Percentiles rank a stretch among this genome's conserved stretches.
These are phyloP conservation scores for Bungarus multicinctus DNA, from an alignment of 2,113 vertebrate species.

Conservation along the genomic window DNA sequence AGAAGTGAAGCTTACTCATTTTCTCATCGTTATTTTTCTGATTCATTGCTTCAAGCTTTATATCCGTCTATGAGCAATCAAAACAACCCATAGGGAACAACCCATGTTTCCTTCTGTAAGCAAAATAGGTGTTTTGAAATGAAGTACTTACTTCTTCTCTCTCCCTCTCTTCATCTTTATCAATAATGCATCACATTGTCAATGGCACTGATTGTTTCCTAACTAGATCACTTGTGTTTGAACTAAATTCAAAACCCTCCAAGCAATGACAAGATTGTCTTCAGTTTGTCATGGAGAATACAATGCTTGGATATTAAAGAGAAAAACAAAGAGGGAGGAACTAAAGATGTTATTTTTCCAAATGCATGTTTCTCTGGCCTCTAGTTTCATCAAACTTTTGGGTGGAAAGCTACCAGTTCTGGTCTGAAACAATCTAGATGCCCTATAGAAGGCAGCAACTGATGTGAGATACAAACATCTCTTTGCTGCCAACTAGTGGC, in stretches of 20 bases:
- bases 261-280: neutral
- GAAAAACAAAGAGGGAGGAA: neutral
- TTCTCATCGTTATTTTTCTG: neutral
- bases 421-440: neutral
- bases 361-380: neutral
- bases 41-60: neutral
- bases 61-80: neutral
- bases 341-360: neutral
- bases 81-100: neutral
- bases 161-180: conserved; percentile 6
- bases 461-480: neutral
- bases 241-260: conserved; percentile 25
- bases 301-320: neutral
- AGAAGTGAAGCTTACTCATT: neutral
- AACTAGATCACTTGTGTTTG: conserved; percentile 1
- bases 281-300: neutral
- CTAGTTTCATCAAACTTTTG: neutral
- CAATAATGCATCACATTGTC: neutral
- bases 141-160: neutral
- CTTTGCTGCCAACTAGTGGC: neutral
- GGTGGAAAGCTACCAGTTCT: neutral
- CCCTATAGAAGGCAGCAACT: neutral
- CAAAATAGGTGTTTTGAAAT: neutral
- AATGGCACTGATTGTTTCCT: neutral
- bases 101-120: neutral